Evolutionary conservation across 2,113 vertebrate species (phyloP).

Genomic region (Dromaius novaehollandiae): DNA sequence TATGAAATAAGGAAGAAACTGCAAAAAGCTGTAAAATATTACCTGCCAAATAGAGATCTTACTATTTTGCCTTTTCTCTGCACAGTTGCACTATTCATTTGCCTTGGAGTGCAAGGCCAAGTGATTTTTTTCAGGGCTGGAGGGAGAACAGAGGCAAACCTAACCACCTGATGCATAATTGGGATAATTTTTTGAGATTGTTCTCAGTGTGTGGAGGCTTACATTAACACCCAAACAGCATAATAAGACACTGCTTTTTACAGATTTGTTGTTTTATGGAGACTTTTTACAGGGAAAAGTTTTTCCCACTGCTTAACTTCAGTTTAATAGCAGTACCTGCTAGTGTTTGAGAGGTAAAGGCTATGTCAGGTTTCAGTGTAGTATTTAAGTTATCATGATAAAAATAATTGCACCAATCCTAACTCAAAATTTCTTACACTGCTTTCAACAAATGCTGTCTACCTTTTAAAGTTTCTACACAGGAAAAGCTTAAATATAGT

Average conservation of each 20-base stretch:
- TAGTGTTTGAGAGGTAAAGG: not conserved
- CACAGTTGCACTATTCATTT: too few relatives aligned
- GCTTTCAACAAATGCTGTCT: not conserved
- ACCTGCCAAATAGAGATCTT: not conserved
- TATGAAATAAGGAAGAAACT: not conserved
- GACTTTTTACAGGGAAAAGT: not conserved
- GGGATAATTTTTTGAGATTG: not conserved
- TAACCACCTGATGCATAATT: not conserved
- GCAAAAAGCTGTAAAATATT: not conserved
- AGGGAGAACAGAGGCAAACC: rapidly evolving
- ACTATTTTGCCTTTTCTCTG: not conserved
- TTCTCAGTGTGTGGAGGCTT: not conserved
- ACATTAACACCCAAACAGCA: not conserved
- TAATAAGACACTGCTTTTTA: not conserved
- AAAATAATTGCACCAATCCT: not conserved
- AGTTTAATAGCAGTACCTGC: not conserved
- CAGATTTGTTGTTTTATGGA: not conserved
- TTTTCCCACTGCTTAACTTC: not conserved
- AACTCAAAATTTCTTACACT: not conserved
- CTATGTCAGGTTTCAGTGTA: not conserved
- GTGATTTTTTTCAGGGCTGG: not conserved
- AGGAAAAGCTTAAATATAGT: not conserved
- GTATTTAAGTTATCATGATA: not conserved
- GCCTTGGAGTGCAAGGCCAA: rapidly evolving
- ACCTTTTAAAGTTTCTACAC: not conserved